Evolutionary conservation across 2,113 vertebrate genomes (phyloP).

Genomic region (human (Homo sapiens)): DNA sequence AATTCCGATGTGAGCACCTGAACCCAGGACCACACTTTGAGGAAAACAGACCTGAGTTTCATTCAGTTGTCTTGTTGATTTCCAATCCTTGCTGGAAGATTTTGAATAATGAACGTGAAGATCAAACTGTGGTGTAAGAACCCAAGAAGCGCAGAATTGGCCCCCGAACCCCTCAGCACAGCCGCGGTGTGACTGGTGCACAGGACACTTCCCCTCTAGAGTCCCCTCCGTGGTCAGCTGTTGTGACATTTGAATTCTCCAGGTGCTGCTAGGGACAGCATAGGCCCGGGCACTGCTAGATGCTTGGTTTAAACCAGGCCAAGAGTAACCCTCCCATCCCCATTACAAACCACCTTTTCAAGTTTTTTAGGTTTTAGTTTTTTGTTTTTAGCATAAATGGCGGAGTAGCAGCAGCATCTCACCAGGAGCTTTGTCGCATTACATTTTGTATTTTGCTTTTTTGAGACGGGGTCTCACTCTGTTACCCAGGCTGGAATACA

Average conservation of each 20-base stretch:
- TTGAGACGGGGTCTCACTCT: too few species aligned
- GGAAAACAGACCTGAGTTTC: not conserved
- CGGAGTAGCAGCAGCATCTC: fast-evolving
- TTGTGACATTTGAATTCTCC: fast-evolving
- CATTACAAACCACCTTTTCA: fast-evolving
- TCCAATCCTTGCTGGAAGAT: not conserved
- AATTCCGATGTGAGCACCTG: not conserved
- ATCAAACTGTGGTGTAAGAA: fast-evolving
- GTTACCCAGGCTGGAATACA: too few species aligned
- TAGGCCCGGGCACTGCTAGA: fast-evolving
- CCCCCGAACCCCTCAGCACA: too few species aligned
- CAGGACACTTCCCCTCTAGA: not conserved
- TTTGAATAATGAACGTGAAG: not conserved
- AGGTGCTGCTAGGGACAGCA: fast-evolving
- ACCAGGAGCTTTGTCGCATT: fast-evolving
- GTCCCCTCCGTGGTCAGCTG: not conserved
- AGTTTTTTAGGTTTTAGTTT: too few species aligned
- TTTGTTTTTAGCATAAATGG: not conserved
- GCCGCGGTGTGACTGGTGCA: fast-evolving
- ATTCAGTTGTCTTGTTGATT: fast-evolving
- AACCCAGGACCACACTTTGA: not conserved
- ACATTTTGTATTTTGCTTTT: too few species aligned
- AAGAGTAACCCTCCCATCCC: too few species aligned
- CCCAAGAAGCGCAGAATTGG: fast-evolving
- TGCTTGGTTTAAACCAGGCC: too few species aligned